phyloP scores from a whole-genome alignment of 1,140 invertebrate species.

The Oedothorax gibbosus region DNA sequence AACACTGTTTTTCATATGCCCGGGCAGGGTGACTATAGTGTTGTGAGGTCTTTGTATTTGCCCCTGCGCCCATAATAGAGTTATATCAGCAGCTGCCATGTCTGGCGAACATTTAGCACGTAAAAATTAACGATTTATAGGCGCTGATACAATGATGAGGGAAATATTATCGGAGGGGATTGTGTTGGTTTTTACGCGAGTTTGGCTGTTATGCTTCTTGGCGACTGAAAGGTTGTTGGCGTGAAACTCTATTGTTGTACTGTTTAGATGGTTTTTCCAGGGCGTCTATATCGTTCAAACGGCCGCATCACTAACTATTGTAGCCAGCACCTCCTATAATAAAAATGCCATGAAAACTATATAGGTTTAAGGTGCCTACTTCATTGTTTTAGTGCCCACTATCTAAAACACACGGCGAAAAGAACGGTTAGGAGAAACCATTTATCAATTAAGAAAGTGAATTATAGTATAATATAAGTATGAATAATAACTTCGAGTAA shows the following conservation, averaged over 20 bases:
- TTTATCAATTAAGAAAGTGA: too few species aligned
- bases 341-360: too few species aligned
- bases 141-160: background rate
- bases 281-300: background rate
- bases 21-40: background rate
- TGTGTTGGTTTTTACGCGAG: background rate
- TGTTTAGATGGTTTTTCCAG: background rate
- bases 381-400: too few species aligned
- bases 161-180: background rate
- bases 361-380: too few species aligned
- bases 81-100: slow-evolving; percentile 23
- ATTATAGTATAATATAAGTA: too few species aligned
- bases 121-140: slow-evolving; percentile 55
- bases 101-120: slow-evolving; percentile 25
- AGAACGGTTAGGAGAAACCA: too few species aligned
- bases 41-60: slow-evolving; percentile 54
- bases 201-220: background rate
- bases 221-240: background rate
- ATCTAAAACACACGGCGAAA: too few species aligned
- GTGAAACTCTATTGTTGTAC: background rate
- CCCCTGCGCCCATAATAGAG: slow-evolving; percentile 32
- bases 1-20: background rate
- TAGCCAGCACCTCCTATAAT: too few species aligned
- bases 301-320: background rate
- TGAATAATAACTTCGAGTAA: too few species aligned